Conservation (phyloP, 2,113 vertebrate genomes). For the Otis tarda region DNA sequence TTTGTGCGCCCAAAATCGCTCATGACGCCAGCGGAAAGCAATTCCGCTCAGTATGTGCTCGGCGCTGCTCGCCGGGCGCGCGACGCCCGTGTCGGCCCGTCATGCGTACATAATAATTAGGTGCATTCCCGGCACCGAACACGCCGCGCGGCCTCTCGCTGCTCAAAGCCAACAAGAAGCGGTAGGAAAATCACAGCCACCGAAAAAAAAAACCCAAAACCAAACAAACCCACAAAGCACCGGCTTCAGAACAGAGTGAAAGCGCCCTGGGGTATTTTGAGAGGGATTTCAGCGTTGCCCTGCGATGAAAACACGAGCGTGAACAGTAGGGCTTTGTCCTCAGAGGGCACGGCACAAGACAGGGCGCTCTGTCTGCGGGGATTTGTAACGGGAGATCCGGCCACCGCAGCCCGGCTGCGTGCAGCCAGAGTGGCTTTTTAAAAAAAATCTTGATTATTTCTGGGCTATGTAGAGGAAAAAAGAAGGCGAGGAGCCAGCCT, state of each 20-base stretch:
- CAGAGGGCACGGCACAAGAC: not conserved
- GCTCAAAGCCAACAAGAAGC: not conserved
- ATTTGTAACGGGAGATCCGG: not conserved
- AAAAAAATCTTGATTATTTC: not conserved
- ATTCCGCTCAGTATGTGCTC: not conserved
- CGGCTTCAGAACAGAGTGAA: accelerated
- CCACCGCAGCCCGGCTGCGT: accelerated
- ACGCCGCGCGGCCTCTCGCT: not conserved
- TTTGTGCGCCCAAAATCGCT: not conserved
- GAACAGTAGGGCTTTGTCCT: not conserved
- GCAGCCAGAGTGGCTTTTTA: too few relatives aligned
- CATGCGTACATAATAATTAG: not conserved
- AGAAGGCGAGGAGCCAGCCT: too few relatives aligned
- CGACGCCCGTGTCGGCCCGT: not conserved
- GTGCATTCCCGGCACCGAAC: not conserved
- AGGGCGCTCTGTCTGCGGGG: not conserved
- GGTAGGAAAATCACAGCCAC: not conserved
- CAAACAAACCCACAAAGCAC: not conserved
- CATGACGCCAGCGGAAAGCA: accelerated
- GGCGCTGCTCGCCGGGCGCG: too few relatives aligned
- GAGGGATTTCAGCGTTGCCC: not conserved
- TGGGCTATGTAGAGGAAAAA: not conserved
- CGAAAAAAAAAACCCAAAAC: not conserved
- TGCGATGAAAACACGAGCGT: accelerated
- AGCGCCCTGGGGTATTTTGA: not conserved